Conservation (phyloP, 2,113 vertebrate genomes). For the Pelecanoides urinatrix region DNA sequence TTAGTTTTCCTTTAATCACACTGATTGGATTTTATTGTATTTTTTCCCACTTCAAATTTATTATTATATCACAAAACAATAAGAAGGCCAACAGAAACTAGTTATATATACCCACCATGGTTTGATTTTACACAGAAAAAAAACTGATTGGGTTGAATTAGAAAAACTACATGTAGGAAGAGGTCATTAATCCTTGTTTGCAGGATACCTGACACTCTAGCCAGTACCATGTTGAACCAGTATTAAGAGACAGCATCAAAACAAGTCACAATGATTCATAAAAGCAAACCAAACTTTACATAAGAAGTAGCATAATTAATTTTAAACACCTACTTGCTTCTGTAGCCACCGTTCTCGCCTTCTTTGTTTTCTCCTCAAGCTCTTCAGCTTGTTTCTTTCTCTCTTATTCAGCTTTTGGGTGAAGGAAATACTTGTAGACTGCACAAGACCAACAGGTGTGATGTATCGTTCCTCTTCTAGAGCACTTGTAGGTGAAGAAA, state of each 20-base stretch:
- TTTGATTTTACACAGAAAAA: background rate
- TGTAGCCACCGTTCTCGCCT: conserved; percentile 79
- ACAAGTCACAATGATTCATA: background rate
- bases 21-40: background rate
- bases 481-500: conserved; percentile 12
- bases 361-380: conserved; percentile 79
- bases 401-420: conserved; percentile 74
- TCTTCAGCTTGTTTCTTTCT: conserved; percentile 83
- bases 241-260: background rate
- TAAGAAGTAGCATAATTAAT: background rate
- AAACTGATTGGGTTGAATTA: background rate
- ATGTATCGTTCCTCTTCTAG: conserved; percentile 32
- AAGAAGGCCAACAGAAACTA: background rate
- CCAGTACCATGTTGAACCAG: background rate
- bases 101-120: background rate
- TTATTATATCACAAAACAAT: background rate
- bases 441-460: conserved; percentile 21
- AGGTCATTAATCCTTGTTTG: background rate
- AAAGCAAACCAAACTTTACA: background rate
- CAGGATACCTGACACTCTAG: background rate
- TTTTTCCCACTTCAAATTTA: background rate
- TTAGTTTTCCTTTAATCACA: background rate
- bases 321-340: conserved; percentile 66
- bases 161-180: background rate
- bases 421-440: background rate